Base-by-base conservation (phyloP, 2,888 invertebrate species). In the Hemithea aestivaria region DNA sequence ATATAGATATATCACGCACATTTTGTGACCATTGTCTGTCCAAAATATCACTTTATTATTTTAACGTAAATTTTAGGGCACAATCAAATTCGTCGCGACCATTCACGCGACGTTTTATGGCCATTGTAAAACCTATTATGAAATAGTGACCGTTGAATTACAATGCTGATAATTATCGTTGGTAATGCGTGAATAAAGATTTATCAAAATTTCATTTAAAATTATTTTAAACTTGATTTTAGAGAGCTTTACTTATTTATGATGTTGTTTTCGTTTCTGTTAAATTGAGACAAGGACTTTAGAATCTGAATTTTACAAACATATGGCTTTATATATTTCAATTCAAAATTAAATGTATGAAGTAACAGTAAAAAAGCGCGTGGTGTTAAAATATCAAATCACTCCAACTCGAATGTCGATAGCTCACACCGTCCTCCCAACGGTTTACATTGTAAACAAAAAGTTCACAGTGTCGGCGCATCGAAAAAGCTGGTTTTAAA, bases 21-120 rank as follows among this genome's bases (percentile, higher is more conserved):
- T 54, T 40, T 51, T 31, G 35, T 32, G 35, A 33, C 55, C 53
- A 54, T 60, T 70, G 62, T 70, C 63, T 56, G 21, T 36, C 43
- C 43, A 40, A 58, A 53, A 61, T 52, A 48, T 51, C 45, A 53
- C 56, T 65, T 65, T 66, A 67, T 69, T 65, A 63, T 70, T 72
- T 60, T 56, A 65, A 60, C 67, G 59, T 66, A 73, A 71, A 73
- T 73, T 73, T 69, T 59, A 64, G 68, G 57, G 68, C 61, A 61
- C 65, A 63, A 69, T 67, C 59, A 70, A 70, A 71, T 69, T 66
- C 65, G 73, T 72, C 66, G 62, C 59, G 53, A 58, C 58, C 62
- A 62, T 67, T 66, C 71, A 68, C 68, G 69, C 64, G 53, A 66
- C 58, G 24, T 52, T 58, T 58, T 52, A 66, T 53, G 46, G 41